Conservation (phyloP, 2,888 invertebrate genomes). For the Plebejus melissa region DNA sequence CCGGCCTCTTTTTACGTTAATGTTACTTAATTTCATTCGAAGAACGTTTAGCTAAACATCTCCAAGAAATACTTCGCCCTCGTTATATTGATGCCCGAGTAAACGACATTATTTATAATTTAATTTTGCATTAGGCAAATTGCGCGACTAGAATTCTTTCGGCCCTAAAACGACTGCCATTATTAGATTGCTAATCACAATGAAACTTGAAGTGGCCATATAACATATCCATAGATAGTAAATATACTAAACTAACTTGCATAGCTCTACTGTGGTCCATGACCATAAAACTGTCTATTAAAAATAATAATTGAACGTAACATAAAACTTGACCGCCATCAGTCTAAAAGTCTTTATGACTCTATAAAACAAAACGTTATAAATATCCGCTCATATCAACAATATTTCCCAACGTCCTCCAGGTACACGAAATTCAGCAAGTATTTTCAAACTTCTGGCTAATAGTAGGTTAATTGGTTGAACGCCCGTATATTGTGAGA, state of each 20-base stretch:
- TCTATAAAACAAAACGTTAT: too few relatives aligned
- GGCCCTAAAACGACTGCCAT: background rate
- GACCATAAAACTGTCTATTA: too few relatives aligned
- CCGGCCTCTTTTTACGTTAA: slow-evolving; percentile 29
- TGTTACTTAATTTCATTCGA: slow-evolving; percentile 27
- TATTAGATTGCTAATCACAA: slow-evolving; percentile 7
- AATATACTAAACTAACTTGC: background rate
- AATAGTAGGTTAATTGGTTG: slow-evolving; percentile 26
- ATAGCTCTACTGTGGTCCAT: too few relatives aligned
- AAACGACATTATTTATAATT: slow-evolving; percentile 22
- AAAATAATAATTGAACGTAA: too few relatives aligned
- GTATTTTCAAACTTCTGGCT: slow-evolving; percentile 24
- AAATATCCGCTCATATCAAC: too few relatives aligned
- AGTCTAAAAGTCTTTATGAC: too few relatives aligned
- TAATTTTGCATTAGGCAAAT: slow-evolving; percentile 16
- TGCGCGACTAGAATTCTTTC: background rate
- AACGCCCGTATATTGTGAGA: slow-evolving; percentile 13
- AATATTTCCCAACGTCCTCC: too few relatives aligned
- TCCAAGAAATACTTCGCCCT: slow-evolving; percentile 20
- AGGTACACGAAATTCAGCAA: background rate
- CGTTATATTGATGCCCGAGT: slow-evolving; percentile 21
- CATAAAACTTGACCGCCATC: too few relatives aligned
- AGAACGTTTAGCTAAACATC: slow-evolving; percentile 21
- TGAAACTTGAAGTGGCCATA: background rate
- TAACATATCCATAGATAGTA: background rate